Conservation (phyloP, 2,888 invertebrate genomes). For the Hedya salicella region DNA sequence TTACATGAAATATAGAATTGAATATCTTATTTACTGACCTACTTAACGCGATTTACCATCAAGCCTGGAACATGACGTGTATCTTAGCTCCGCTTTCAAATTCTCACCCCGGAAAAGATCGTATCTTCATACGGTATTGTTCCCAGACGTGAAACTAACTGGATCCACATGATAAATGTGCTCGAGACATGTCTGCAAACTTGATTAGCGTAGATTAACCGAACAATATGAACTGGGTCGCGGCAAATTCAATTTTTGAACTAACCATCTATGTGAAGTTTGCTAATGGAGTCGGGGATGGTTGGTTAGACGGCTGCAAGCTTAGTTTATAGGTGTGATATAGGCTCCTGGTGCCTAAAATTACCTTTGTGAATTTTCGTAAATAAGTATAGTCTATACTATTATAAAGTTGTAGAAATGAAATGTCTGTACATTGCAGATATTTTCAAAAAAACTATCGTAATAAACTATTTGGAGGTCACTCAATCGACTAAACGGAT, state of each 20-base stretch:
- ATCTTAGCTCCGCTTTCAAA: background rate
- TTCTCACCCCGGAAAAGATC: conserved; percentile 19
- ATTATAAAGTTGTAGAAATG: no score
- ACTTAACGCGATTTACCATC: background rate
- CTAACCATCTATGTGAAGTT: conserved; percentile 37
- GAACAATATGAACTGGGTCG: conserved; percentile 66
- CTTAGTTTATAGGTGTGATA: conserved; percentile 6
- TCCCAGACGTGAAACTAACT: conserved; percentile 34
- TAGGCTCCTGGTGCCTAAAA: background rate
- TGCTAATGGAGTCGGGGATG: conserved; percentile 38
- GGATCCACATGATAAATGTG: conserved; percentile 37
- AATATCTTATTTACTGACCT: no score
- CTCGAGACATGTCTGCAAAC: conserved; percentile 52
- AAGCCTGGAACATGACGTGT: background rate
- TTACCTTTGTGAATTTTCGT: no score
- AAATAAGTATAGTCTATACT: no score
- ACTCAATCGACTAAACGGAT: no score
- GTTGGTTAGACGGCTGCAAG: conserved; percentile 29
- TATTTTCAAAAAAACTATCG: no score
- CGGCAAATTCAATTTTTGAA: conserved; percentile 43
- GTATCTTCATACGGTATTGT: conserved; percentile 27
- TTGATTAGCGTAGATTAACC: conserved; percentile 66
- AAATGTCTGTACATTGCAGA: no score
- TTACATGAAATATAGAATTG: no score
- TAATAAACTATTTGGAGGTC: no score